phyloP scores from a whole-genome alignment of 2,113 vertebrate species.

The Carettochelys insculpta region DNA sequence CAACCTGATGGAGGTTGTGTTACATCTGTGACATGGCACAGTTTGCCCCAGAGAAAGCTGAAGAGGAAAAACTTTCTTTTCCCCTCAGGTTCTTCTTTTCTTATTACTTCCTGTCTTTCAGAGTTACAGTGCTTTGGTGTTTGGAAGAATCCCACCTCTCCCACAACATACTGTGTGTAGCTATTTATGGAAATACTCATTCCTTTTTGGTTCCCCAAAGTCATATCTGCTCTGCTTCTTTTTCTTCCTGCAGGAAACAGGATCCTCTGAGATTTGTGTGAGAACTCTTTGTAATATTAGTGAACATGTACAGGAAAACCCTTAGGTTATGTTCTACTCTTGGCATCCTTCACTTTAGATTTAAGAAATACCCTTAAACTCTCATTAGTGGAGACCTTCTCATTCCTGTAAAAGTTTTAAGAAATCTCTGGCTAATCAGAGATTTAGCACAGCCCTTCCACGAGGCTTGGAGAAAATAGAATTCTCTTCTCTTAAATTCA shows the following conservation, averaged over 20 bases:
- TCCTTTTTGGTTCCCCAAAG: conserved; percentile 54
- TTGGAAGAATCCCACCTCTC: not conserved
- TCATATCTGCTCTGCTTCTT: conserved; percentile 54
- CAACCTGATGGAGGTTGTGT: not conserved
- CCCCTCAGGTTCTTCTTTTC: not conserved
- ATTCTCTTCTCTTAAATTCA: conserved; percentile 29
- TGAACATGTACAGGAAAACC: conserved; percentile 81
- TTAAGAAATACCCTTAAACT: conserved; percentile 81
- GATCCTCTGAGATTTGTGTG: conserved; percentile 76
- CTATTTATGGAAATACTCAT: conserved; percentile 71
- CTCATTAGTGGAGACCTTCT: conserved; percentile 81
- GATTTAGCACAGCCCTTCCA: conserved; percentile 64
- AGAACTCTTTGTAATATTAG: conserved; percentile 82
- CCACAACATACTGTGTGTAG: not conserved
- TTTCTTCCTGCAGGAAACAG: conserved; percentile 70
- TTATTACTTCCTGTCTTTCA: not conserved
- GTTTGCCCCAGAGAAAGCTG: not conserved
- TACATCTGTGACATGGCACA: not conserved
- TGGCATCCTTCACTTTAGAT: conserved; percentile 82
- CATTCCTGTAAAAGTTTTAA: conserved; percentile 79
- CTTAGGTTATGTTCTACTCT: conserved; percentile 81
- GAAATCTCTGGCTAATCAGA: conserved; percentile 76
- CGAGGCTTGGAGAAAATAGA: not conserved
- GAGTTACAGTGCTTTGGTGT: not conserved
- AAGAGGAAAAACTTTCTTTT: not conserved